These are phyloP conservation scores for Premnoplex brunnescens DNA, from an alignment of 2,797 vertebrate species.

Conservation along the genomic window DNA sequence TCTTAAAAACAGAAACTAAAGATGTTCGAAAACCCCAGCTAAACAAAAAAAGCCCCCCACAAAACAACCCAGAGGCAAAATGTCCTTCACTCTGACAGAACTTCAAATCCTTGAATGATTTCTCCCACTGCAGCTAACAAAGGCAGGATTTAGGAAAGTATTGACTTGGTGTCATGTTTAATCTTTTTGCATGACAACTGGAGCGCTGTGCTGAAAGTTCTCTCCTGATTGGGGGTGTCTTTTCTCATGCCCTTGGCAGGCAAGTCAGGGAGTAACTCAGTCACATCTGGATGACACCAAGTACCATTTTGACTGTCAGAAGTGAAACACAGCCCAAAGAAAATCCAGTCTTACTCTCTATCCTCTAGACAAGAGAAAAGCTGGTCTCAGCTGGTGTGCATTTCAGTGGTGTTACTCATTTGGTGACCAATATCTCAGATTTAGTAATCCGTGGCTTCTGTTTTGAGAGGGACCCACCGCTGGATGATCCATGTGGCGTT, in stretches of 20 bases:
- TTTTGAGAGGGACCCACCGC: not conserved
- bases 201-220: not conserved
- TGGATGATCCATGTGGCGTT: not conserved
- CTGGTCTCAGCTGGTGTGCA: rapidly evolving
- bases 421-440: rapidly evolving
- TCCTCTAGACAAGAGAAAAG: not conserved
- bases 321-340: not conserved
- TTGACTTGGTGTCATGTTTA: not conserved
- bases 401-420: not conserved
- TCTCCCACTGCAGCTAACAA: not conserved
- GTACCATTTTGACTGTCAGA: too few species aligned
- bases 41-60: too few species aligned
- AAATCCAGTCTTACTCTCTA: rapidly evolving
- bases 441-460: rapidly evolving
- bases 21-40: not conserved
- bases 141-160: not conserved
- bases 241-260: not conserved
- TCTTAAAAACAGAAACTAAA: not conserved
- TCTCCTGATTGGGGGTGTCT: not conserved
- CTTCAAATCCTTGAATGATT: not conserved
- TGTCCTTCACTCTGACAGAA: too few species aligned
- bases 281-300: not conserved
- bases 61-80: not conserved
- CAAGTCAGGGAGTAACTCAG: rapidly evolving
- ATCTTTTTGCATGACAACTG: not conserved